Conservation (phyloP, 1,140 invertebrate species). For the Calosoma granatense region DNA sequence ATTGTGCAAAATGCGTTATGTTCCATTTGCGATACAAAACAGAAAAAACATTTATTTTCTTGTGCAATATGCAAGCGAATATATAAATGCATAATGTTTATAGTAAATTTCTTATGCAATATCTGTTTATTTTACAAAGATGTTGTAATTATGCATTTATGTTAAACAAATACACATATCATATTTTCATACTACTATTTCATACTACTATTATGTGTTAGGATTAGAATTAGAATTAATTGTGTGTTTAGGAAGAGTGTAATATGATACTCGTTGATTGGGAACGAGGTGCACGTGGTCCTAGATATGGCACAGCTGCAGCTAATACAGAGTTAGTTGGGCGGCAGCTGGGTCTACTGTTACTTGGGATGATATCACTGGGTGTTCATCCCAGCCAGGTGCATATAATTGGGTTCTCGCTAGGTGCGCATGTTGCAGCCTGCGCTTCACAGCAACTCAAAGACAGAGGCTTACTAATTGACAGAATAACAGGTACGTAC, state of each 20-base stretch:
- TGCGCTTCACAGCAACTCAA: constrained; percentile 56
- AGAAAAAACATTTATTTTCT: too few species aligned
- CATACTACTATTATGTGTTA: not conserved
- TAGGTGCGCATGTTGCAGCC: constrained; percentile 67
- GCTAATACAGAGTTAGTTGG: constrained; percentile 54
- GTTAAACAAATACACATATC: too few species aligned
- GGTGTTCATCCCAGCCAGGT: constrained; percentile 39
- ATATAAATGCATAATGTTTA: too few species aligned
- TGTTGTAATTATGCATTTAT: too few species aligned
- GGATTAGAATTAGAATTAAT: too few species aligned
- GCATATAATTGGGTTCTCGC: constrained; percentile 67
- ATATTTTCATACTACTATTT: too few species aligned
- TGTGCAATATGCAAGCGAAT: too few species aligned
- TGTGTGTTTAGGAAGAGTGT: constrained; percentile 39
- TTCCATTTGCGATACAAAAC: too few species aligned
- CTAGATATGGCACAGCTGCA: constrained; percentile 54
- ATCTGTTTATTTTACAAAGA: too few species aligned
- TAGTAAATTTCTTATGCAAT: too few species aligned
- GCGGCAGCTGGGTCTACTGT: constrained; percentile 45
- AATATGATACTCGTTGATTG: constrained; percentile 60
- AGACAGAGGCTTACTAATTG: constrained; percentile 42
- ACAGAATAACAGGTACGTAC: constrained; percentile 63
- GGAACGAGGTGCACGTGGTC: constrained; percentile 46
- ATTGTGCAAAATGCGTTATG: too few species aligned
- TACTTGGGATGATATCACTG: constrained; percentile 42